phyloP scores from a whole-genome alignment of 2,797 vertebrate species.

The Macrochelys suwanniensis region DNA sequence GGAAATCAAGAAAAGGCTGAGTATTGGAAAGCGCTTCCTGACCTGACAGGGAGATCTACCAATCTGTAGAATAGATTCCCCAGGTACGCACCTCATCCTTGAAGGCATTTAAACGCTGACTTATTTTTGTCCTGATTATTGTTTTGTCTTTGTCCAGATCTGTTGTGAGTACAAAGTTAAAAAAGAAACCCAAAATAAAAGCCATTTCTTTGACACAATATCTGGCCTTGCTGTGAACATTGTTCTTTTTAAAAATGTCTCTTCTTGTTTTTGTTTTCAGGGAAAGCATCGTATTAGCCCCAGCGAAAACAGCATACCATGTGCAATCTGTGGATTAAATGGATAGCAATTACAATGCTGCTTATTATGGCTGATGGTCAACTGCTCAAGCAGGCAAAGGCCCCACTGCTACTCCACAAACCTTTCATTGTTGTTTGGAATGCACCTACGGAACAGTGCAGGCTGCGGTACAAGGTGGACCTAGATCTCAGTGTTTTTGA shows the following conservation, averaged over 20 bases:
- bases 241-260: background rate
- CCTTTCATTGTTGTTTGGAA: conserved; percentile 93
- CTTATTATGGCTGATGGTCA: background rate
- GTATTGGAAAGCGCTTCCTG: background rate
- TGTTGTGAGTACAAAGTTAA: rapidly evolving
- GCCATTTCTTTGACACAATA: background rate
- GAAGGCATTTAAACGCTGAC: background rate
- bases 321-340: conserved; percentile 44
- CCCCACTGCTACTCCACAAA: conserved; percentile 84
- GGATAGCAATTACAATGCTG: conserved; percentile 50
- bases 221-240: background rate
- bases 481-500: conserved; percentile 90
- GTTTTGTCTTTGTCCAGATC: background rate
- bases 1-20: background rate
- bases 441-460: conserved; percentile 88
- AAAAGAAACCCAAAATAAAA: background rate
- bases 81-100: background rate
- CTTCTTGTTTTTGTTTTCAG: conserved; percentile 63
- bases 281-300: conserved; percentile 53
- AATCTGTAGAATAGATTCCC: background rate
- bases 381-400: conserved; percentile 80
- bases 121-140: background rate
- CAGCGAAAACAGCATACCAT: conserved; percentile 65
- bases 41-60: rapidly evolving
- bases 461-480: conserved; percentile 89